Base-by-base conservation (phyloP, 2,888 invertebrate genomes). In the Bimastos eiseni region DNA sequence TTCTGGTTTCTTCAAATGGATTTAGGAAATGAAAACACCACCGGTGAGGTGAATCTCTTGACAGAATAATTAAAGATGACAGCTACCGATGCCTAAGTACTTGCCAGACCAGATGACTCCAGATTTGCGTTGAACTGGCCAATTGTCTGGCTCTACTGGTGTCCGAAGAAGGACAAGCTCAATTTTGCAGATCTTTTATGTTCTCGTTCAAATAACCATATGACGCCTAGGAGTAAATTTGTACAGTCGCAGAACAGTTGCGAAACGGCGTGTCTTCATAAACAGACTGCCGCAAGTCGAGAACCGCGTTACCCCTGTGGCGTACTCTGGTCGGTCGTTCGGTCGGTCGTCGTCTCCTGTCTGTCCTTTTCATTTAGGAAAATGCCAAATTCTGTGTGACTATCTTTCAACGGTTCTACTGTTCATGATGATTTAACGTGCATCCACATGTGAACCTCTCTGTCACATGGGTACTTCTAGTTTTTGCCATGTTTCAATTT, bases 211-310 rank as follows among this genome's bases (percentile, higher is more conserved):
- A 70, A 70, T 70, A n/a, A 70, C 30, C 70, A n/a, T 70, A n/a
- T n/a, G 70, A n/a, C 70, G n/a, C 70, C 30, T 70, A 70, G 70
- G 70, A 70, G 70, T 70, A 70, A 70, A 70, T 70, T 70, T 70
- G 70, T 70, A 70, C 70, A 70, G 70, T 70, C n/a, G 70, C 70
- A 70, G 70, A n/a, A 70, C 70, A 70, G 70, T 70, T 70, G 70
- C 70, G n/a, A 70, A 70, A 70, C n/a, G n/a, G 70, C 70, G 70
- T 70, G 30, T 49, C 49, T n/a, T 70, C 70, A n/a, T 70, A n/a
- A 70, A 70, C 70, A 70, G 70, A 70, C 70, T 70, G 70, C n/a
- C 13, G 70, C 70, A 70, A 70, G 70, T 70, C 1, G n/a, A n/a
- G n/a, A 70, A 70, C 70, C 49, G 49, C 17, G 70, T 70, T 70